Base-by-base conservation (phyloP, 2,113 vertebrate genomes). In the Lethenteron reissneri region DNA sequence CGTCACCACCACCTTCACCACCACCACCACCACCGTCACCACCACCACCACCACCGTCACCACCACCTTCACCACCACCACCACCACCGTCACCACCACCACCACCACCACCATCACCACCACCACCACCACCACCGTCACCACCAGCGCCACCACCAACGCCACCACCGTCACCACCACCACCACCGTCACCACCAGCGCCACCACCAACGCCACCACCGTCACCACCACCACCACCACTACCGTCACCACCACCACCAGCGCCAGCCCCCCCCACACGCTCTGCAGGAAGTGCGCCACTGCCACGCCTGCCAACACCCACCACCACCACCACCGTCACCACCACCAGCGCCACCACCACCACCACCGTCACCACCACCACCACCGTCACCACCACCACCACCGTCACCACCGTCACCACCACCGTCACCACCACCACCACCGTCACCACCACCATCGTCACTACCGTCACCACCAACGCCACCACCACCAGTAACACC, bases 261-360 rank as follows among this genome's bases (percentile, higher is more conserved):
- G 78, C 56, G n/a, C 87, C 78, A 91, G 79, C 11, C 79, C 77
- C 0, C 87, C 83, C 0, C 86, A 85, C 74, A 91, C 76, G 15
- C 88, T 89, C 81, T 90, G 88, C 19, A 90, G 83, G 76, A 87
- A 88, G 76, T 92, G 87, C 57, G 83, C 81, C 73, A 90, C 87
- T 1, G 89, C 71, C 77, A 91, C 88, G 19, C 88, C 88, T 91
- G 76, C 2, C 60, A 14, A 14, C 60, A 6, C 17, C 60, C 60
- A 14, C 60, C 17, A 14, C 60, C 60, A 13, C 60, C 6, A 14
- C 60, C 60, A 15, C 8, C 17, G 14, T 19, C 60, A 14, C 60
- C 60, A 15, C 60, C 60, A 3, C 3, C 25, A 25, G 3, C 25
- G 3, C 25, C 25, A 25, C 60, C 60, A 14, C 17, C 17, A 14